These are phyloP conservation scores for Riparia riparia DNA, from an alignment of 2,113 vertebrate genomes.

Conservation along the genomic window DNA sequence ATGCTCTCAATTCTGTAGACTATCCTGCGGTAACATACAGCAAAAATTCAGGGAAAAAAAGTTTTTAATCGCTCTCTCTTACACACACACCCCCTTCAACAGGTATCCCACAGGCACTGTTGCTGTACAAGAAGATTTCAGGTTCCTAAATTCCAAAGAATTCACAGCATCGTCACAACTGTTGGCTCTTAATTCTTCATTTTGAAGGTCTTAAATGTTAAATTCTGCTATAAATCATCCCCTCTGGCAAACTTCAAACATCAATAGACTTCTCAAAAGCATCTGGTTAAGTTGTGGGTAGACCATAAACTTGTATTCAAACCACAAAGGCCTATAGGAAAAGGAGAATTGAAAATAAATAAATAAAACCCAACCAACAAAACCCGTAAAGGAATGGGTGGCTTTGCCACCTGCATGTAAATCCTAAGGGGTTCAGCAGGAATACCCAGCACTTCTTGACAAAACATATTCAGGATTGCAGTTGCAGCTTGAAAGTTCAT, in stretches of 20 bases:
- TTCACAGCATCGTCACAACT: background rate
- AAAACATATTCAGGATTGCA: background rate
- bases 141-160: background rate
- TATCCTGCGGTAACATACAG: fast-evolving
- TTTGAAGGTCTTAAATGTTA: background rate
- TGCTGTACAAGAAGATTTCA: background rate
- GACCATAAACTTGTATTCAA: background rate
- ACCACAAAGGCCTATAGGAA: background rate
- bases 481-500: background rate
- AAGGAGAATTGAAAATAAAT: background rate
- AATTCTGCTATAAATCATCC: background rate
- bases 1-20: fast-evolving
- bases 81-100: background rate
- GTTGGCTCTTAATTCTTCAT: background rate
- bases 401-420: background rate
- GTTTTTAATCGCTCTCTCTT: background rate
- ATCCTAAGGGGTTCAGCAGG: background rate
- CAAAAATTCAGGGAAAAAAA: background rate
- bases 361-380: background rate
- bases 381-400: background rate
- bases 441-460: background rate
- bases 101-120: background rate
- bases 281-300: background rate
- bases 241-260: background rate
- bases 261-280: background rate